Base-by-base conservation (phyloP, 2,888 invertebrate genomes). In the Aromia moschata region DNA sequence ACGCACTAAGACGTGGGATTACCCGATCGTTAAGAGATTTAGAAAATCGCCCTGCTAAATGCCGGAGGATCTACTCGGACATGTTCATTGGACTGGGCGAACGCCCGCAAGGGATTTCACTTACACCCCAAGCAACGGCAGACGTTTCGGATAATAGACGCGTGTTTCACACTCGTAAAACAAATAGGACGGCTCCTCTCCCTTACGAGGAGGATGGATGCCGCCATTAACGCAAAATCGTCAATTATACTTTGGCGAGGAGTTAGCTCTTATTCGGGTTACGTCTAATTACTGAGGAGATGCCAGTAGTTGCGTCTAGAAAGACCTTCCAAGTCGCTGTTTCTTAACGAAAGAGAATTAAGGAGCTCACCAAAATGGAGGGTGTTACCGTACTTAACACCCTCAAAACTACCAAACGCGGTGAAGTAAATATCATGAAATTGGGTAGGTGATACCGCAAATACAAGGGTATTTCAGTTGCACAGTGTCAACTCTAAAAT, bases 21-120 rank as follows among this genome's bases (percentile, higher is more conserved):
- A 76, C 70, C 67, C 68, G 73, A 71, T 77, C 77, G 77, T 77
- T 77, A 77, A 75, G 75, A 71, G 78, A 76, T 78, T 76, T 71
- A 68, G 74, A 72, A 73, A 75, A 77, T 76, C 76, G 76, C 70
- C n/a, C 73, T 70, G 69, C 74, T 77, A 77, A 77, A 76, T 75
- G 73, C 74, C 70, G 66, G 65, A 68, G 76, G 77, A 78, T 77
- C 76, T 76, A 68, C 65, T 68, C 65, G 74, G 77, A 75, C 74
- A 75, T 73, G 74, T 74, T 70, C 70, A 69, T 62, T 64, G 66
- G 70, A 68, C 64, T 67, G 68, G 61, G 62, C 62, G 52, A 52
- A 52, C 52, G 41, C 52, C 52, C 37, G 12, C 52, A 30, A 25
- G 52, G 52, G 52, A 52, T 52, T 52, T 41, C 52, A 52, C 52